A percentile compares a stretch with the other conserved stretches of the same genome.
These are phyloP conservation scores for Tichodroma muraria DNA, from an alignment of 2,113 vertebrate species.

Conservation along the genomic window DNA sequence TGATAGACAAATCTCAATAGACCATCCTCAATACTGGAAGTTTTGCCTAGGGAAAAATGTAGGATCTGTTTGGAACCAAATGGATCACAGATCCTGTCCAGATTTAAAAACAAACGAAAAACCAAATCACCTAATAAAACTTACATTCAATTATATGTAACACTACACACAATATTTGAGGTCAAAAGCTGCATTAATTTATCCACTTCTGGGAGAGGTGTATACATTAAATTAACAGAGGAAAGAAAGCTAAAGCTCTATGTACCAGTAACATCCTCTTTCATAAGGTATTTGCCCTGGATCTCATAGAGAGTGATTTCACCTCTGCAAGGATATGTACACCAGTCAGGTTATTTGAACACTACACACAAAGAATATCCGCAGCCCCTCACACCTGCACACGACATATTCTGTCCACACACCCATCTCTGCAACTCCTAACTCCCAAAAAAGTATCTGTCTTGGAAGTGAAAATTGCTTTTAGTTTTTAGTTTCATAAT, in stretches of 20 bases:
- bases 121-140: background rate
- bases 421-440: background rate
- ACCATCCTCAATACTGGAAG: background rate
- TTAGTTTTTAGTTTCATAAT: background rate
- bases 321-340: background rate
- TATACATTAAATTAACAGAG: background rate
- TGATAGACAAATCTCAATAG: background rate
- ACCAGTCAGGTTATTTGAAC: background rate
- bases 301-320: background rate
- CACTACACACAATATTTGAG: background rate
- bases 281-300: background rate
- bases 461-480: background rate
- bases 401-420: background rate
- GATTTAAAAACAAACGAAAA: background rate
- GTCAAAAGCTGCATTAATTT: background rate
- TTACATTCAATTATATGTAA: background rate
- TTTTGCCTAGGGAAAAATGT: background rate
- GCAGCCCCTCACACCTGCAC: background rate
- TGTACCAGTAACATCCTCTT: background rate
- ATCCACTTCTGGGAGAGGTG: background rate
- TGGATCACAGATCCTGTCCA: background rate
- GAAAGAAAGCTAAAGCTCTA: background rate
- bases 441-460: background rate
- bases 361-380: background rate
- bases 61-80: background rate